Conservation (phyloP, 2,888 invertebrate genomes). For the Megastigmus dorsalis region DNA sequence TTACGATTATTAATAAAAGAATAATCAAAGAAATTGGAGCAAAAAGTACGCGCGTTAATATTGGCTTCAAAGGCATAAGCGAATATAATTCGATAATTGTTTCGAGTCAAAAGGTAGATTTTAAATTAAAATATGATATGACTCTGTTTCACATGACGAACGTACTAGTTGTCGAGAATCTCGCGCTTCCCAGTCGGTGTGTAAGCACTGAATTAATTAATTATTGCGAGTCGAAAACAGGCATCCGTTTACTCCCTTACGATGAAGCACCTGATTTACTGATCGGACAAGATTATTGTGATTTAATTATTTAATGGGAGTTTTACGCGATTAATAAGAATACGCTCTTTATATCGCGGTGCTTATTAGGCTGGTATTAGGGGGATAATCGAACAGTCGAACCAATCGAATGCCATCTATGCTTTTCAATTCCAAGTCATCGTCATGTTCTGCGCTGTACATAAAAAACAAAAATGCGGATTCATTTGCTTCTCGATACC, state of each 20-base stretch:
- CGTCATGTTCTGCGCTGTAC: neutral
- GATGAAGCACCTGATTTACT: neutral
- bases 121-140: no score
- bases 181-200: neutral
- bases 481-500: neutral
- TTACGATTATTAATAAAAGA: neutral
- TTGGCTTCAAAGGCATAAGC: no score
- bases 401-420: neutral
- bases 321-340: neutral
- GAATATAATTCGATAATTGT: no score
- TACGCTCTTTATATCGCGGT: no score
- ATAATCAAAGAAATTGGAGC: neutral
- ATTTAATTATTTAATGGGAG: neutral
- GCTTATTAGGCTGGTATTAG: no score
- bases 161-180: neutral
- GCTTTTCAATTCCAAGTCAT: neutral
- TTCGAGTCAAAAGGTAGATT: no score
- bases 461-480: slow-evolving; percentile 25
- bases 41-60: no score
- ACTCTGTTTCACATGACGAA: no score
- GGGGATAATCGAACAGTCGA: neutral
- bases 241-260: neutral
- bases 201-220: neutral
- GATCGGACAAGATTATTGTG: slow-evolving; percentile 15
- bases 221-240: neutral